These are phyloP conservation scores for Trimorus sp. DNA, from an alignment of 2,888 invertebrate genomes.

Conservation along the genomic window DNA sequence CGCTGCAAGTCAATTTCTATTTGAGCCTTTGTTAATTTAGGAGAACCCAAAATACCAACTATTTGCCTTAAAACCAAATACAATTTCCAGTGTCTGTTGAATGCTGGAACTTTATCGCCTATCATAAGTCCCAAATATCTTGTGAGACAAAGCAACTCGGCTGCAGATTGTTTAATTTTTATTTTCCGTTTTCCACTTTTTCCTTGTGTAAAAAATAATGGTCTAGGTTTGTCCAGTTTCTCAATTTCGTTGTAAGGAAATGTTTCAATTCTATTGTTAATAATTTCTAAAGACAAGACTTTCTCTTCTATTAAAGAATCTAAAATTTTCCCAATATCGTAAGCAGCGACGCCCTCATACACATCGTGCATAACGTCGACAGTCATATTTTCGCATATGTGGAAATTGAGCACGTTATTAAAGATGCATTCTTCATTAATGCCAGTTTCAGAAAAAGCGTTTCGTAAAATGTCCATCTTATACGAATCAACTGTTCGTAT, in stretches of 20 bases:
- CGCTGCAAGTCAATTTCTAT: conserved; percentile 10
- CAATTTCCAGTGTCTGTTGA: not conserved
- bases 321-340: not conserved
- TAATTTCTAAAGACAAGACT: not conserved
- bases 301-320: not conserved
- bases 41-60: conserved; percentile 37
- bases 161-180: conserved; percentile 12
- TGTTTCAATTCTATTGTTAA: not conserved
- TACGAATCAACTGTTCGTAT: not conserved
- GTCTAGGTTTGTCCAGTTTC: not conserved
- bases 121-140: conserved; percentile 9
- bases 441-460: not conserved
- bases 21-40: conserved; percentile 34
- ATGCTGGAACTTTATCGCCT: not conserved
- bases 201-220: too few relatives aligned
- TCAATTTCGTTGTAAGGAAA: not conserved
- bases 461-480: not conserved
- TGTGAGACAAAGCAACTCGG: not conserved
- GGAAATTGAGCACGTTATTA: not conserved
- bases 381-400: not conserved
- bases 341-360: not conserved
- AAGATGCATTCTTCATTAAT: not conserved
- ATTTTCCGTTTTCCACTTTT: not conserved
- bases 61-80: conserved; percentile 27
- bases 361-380: conserved; percentile 2